phyloP scores from a whole-genome alignment of 2,797 vertebrate genomes.

The Eupleurogrammus muticus region DNA sequence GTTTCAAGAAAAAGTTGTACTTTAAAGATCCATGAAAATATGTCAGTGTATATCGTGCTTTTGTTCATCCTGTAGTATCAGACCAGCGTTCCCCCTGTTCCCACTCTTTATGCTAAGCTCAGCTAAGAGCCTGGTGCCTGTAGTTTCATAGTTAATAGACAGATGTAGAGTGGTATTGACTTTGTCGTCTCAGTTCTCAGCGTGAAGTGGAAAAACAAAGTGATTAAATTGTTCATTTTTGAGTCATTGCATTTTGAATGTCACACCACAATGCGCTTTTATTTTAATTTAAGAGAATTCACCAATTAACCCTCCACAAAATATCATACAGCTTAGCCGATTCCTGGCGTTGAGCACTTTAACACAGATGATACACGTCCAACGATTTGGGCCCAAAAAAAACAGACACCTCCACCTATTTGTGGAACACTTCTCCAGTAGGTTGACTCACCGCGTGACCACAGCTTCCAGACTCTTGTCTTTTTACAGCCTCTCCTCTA shows the following conservation, averaged over 20 bases:
- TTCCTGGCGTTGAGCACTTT: background rate
- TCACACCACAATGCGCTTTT: background rate
- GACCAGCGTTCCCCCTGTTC: background rate
- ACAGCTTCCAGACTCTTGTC: conserved; percentile 44
- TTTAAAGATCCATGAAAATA: too few relatives aligned
- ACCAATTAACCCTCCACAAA: background rate
- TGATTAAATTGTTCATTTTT: background rate
- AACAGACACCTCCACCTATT: conserved; percentile 11
- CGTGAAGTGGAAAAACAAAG: conserved; percentile 1
- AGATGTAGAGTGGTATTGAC: background rate
- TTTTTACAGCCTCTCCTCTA: conserved; percentile 33
- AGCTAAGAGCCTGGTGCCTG: background rate
- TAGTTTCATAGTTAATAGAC: background rate
- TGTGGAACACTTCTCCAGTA: conserved; percentile 20
- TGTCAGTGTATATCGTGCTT: background rate
- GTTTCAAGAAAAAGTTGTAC: too few relatives aligned
- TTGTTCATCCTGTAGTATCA: background rate
- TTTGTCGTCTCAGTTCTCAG: background rate
- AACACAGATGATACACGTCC: background rate
- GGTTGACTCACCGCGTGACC: conserved; percentile 41
- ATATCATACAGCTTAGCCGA: background rate
- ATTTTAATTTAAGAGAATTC: background rate
- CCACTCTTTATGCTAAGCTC: background rate
- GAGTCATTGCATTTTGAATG: background rate
- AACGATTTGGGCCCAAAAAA: background rate